Evolutionary conservation across 2,113 vertebrate species (phyloP).

Genomic region (Ptyas mucosa): DNA sequence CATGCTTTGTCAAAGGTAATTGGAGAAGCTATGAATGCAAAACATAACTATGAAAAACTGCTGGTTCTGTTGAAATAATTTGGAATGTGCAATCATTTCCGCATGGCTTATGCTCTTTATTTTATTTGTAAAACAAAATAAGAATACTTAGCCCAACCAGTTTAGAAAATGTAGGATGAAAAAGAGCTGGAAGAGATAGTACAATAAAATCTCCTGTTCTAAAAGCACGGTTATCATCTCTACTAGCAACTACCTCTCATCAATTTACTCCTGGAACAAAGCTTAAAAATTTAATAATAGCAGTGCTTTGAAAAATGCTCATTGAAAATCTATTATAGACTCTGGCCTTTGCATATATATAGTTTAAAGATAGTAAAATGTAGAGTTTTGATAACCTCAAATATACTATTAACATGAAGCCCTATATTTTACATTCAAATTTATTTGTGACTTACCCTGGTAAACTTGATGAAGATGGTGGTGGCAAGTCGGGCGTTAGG

Average conservation of each 20-base stretch:
- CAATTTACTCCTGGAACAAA: neutral
- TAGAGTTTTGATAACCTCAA: neutral
- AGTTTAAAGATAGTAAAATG: neutral
- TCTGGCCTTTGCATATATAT: neutral
- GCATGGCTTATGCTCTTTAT: neutral
- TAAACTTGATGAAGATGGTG: slow-evolving; percentile 88
- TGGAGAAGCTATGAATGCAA: neutral
- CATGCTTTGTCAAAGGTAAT: too few relatives aligned
- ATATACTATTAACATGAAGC: neutral
- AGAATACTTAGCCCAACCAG: neutral
- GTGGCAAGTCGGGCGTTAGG: slow-evolving; percentile 92
- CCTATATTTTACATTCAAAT: neutral
- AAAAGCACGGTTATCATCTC: neutral
- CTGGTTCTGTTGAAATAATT: neutral
- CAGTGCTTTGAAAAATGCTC: neutral
- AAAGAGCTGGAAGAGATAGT: neutral
- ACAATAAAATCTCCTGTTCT: neutral
- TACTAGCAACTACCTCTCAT: neutral
- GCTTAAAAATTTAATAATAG: neutral
- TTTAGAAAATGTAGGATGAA: neutral
- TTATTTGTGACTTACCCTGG: slow-evolving; percentile 79
- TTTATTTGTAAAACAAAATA: neutral
- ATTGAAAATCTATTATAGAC: neutral
- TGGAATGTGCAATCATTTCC: neutral
- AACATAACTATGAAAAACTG: neutral